Conservation (phyloP, 2,113 vertebrate species). For the human region GRCh38 chr17:67842501-67843000, state of each 20-base stretch:
- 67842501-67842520: not conserved
- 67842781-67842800: not conserved
- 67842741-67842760: not conserved
- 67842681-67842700: not conserved
- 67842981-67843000: not conserved
- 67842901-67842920: not conserved
- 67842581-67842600: not conserved
- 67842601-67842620: not conserved
- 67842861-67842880: not conserved
- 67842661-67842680: not conserved
- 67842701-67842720: not conserved
- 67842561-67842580: not conserved
- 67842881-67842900: not conserved
- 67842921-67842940: not conserved
- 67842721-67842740: not conserved
- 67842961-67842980: not conserved
- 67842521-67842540: not conserved
- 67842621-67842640: not conserved
- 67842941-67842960: not conserved
- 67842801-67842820: not conserved
- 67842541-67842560: not conserved
- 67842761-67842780: slow-evolving; percentile 1
- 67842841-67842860: not conserved
- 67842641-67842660: not conserved
- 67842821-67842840: not conserved